A percentile compares a stretch with the other conserved stretches of the same genome.
phyloP scores from a whole-genome alignment of 2,113 vertebrate species.

The Pleuronectes platessa region DNA sequence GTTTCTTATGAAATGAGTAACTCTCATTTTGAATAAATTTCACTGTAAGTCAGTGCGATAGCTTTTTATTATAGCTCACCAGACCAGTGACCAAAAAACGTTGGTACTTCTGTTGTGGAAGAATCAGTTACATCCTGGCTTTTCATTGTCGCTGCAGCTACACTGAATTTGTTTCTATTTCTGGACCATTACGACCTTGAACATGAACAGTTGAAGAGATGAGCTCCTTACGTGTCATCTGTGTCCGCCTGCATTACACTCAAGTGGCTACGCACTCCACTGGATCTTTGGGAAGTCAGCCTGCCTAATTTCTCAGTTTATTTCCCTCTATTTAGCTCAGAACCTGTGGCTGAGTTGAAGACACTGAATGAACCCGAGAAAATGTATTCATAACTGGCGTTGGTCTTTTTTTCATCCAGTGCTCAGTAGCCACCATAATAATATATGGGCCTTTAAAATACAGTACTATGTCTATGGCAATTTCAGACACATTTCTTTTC shows the following conservation, averaged over 20 bases:
- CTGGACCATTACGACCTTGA: constrained; percentile 10
- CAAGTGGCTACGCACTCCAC: constrained; percentile 26
- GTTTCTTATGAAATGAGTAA: background rate
- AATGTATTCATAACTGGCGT: background rate
- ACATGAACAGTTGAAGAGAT: constrained; percentile 22
- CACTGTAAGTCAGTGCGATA: background rate
- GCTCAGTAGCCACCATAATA: too few relatives aligned
- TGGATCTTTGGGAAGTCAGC: constrained; percentile 11
- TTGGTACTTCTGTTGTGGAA: background rate
- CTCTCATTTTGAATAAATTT: background rate
- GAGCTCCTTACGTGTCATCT: constrained; percentile 38
- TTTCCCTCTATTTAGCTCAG: background rate
- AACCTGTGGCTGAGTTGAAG: background rate
- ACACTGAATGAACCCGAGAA: background rate
- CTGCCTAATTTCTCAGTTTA: background rate
- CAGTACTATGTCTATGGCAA: background rate
- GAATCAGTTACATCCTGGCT: background rate
- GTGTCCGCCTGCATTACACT: constrained; percentile 38
- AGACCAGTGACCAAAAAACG: background rate
- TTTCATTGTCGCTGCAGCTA: constrained; percentile 25
- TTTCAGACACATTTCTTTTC: background rate
- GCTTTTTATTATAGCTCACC: background rate
- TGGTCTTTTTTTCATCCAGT: background rate
- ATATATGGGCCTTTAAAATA: background rate
- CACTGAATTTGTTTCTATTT: constrained; percentile 21